phyloP scores from a whole-genome alignment of 2,888 invertebrate genomes.

The Sinodicranocentrus sp. region DNA sequence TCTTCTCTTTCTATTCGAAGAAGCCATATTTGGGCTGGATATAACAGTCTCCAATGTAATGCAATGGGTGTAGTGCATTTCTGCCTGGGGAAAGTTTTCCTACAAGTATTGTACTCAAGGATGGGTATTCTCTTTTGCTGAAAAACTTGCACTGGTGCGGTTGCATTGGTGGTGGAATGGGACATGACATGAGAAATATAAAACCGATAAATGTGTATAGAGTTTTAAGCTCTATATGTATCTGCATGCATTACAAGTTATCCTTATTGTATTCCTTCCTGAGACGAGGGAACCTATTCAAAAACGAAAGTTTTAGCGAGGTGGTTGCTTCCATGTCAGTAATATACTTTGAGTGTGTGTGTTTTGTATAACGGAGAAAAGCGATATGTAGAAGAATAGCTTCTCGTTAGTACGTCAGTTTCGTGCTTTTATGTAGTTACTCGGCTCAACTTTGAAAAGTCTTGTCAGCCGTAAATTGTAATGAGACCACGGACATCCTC shows the following conservation, averaged over 20 bases:
- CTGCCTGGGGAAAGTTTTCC: too few relatives aligned
- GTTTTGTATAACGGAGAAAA: not conserved
- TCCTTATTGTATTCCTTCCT: not conserved
- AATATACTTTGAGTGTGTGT: not conserved
- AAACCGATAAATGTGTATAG: too few relatives aligned
- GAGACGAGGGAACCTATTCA: not conserved
- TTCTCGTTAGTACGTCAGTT: constrained; percentile 39
- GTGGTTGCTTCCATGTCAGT: too few relatives aligned
- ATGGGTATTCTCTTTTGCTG: not conserved
- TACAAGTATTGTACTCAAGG: too few relatives aligned
- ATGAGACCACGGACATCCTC: constrained; percentile 37
- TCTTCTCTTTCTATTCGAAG: not conserved
- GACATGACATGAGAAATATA: too few relatives aligned
- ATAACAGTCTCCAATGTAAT: not conserved
- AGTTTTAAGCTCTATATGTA: too few relatives aligned
- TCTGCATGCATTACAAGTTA: too few relatives aligned
- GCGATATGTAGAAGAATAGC: constrained; percentile 26
- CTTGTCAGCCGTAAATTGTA: constrained; percentile 40
- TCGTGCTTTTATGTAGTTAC: constrained; percentile 23
- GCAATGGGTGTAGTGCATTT: too few relatives aligned
- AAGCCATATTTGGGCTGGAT: constrained; percentile 10
- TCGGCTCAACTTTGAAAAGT: constrained; percentile 24
- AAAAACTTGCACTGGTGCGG: not conserved
- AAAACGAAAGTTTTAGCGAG: not conserved
- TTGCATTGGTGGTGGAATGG: not conserved